phyloP scores from a whole-genome alignment of 2,113 vertebrate genomes.

The Gallinago jamesoni region DNA sequence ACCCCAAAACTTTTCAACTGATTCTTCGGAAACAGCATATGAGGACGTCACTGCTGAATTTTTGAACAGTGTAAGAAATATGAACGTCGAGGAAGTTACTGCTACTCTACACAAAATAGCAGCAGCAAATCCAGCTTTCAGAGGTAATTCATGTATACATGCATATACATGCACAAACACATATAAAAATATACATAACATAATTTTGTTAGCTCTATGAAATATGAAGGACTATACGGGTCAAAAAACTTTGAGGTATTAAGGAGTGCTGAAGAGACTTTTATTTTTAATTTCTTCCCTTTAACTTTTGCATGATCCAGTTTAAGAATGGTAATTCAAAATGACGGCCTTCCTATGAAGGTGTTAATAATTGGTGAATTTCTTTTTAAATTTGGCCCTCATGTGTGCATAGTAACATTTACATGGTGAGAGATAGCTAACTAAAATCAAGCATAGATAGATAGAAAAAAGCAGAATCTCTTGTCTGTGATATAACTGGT shows the following conservation, averaged over 20 bases:
- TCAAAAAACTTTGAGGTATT: not conserved
- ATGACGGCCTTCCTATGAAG: not conserved
- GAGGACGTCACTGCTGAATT: slow-evolving; percentile 34
- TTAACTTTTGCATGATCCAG: not conserved
- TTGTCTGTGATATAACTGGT: not conserved
- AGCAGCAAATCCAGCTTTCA: slow-evolving; percentile 64
- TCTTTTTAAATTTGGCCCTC: not conserved
- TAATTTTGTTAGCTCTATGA: not conserved
- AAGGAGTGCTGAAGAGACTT: not conserved
- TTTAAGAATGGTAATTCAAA: not conserved
- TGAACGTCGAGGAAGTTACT: slow-evolving; percentile 56
- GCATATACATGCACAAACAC: not conserved
- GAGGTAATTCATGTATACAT: slow-evolving; percentile 18
- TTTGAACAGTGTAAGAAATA: slow-evolving; percentile 62
- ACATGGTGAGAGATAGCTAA: not conserved
- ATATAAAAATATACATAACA: not conserved
- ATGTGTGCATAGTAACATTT: not conserved
- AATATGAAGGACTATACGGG: not conserved
- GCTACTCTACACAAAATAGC: slow-evolving; percentile 52
- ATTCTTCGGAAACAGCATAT: not conserved
- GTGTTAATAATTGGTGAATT: not conserved
- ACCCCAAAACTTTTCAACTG: not conserved
- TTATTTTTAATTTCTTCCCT: not conserved
- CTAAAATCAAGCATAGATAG: not conserved
- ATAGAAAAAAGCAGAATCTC: not conserved